Evolutionary conservation across 2,888 invertebrate genomes (phyloP), one percentile per base, ranked within the genome.

Genomic region (Eilema caniola): DNA sequence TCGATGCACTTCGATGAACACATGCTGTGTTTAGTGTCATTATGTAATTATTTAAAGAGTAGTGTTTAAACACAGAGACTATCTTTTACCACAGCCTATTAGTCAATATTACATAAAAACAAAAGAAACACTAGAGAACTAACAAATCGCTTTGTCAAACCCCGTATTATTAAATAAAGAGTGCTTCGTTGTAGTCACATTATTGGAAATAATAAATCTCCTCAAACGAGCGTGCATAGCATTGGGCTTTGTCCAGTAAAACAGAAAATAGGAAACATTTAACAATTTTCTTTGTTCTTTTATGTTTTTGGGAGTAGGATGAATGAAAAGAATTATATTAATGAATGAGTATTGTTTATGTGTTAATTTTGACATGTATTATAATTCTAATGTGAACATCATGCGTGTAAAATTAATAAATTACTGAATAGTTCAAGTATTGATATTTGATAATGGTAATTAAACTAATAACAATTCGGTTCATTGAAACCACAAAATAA

Each of bases 141-240:
- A 62, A 53, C n/a, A 20, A 28, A 25, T 59, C 37, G 3, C 14
- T 41, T 64, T 64, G 47, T 69, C 59, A 60, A 47, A 57, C 12
- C 16, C n/a, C 28, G n/a, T 33, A 69, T 69, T 69, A 64, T 47
- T 37, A 37, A 23, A 53, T 10, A 41, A 56, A 12, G 12, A 20
- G 41, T 59, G 12, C 59, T 28, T 56, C 24, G 37, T 61, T 28
- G 37, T 8, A 70, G n/a, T 25, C 25, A 25, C 41, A 68, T 66
- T 64, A 71, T 72, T 60, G 61, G 63, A 72, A 68, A 63, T 69
- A 62, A 75, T 65, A 72, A 65, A 68, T 68, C 66, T 68, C 47
- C 20, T 37, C n/a, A 25, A 70, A 62, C 65, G 65, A 12, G 25
- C 57, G 56, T 56, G 60, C 24, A 47, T 56, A 53, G 37, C 65